Conservation (phyloP, 2,888 invertebrate genomes). For the Diachrysia chrysitis region DNA sequence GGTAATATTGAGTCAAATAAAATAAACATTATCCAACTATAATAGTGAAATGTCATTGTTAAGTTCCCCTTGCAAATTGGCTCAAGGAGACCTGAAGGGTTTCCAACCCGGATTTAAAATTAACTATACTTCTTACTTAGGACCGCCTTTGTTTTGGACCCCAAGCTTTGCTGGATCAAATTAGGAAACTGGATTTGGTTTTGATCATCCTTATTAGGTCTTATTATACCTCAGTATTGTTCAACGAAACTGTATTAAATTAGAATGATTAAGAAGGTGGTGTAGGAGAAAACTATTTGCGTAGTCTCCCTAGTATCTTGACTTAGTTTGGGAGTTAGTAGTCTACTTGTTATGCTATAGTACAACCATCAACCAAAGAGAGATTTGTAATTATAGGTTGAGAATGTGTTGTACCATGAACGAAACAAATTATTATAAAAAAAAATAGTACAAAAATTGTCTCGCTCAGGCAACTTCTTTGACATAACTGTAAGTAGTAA, state of each 20-base stretch:
- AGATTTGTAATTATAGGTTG: too few relatives aligned
- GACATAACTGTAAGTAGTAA: too few relatives aligned
- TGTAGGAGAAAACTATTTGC: too few relatives aligned
- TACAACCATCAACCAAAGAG: too few relatives aligned
- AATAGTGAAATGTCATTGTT: neutral
- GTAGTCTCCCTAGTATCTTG: too few relatives aligned
- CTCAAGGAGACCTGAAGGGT: conserved; percentile 2
- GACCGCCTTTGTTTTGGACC: neutral
- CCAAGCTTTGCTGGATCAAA: neutral
- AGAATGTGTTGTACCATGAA: too few relatives aligned
- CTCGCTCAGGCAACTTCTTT: too few relatives aligned
- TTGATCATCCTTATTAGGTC: neutral
- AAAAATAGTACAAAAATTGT: too few relatives aligned
- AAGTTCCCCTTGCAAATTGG: conserved; percentile 3
- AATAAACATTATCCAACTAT: conserved; percentile 1
- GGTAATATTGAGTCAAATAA: neutral
- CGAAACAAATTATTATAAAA: too few relatives aligned
- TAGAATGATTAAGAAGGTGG: neutral
- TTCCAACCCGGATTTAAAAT: conserved; percentile 5
- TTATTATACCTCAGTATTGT: neutral
- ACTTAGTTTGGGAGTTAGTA: too few relatives aligned
- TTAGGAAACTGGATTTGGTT: conserved; percentile 1
- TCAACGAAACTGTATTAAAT: neutral
- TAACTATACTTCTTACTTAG: conserved; percentile 5
- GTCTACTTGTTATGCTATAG: too few relatives aligned